Base-by-base conservation (phyloP, 2,797 vertebrate genomes). In the Oryzias sinensis region DNA sequence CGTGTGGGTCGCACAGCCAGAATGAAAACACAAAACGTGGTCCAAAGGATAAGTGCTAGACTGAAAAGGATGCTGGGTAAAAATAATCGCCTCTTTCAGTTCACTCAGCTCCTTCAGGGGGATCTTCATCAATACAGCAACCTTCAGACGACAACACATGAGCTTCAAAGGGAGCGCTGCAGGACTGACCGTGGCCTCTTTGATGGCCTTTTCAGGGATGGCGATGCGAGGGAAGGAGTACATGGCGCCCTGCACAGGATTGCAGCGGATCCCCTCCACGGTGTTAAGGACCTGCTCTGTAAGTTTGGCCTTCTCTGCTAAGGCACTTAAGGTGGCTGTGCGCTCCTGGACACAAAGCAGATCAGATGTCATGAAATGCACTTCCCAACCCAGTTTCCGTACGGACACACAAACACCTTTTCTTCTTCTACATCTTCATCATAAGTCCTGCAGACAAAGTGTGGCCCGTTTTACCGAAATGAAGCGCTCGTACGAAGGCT, bases 231-330 rank as follows among this genome's bases (percentile, higher is more conserved):
- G 96, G 74, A 93, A 93, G 44, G 94, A 94, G 72, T 96, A 98
- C 95, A 97, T 96, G 22, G 95, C 96, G 0, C 95, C 95, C 84
- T 97, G 95, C 59, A 98, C 95, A 0, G 95, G 95, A 76, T 95
- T 96, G 81, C 94, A 98, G 71, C 4, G 86, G 87, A 98, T 94
- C 18, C 96, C 96, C 0, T 94, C 90, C 0, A 89, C 83, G 0
- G 84, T 85, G 37, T 95, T 96, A 59, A 98, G 91, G 53, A 94
- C 87, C 79, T 94, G 82, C 64, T 96, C 92, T 0, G 94, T 96
- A 17, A 97, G 90, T 50, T 54, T 91, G 68, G 96, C 95, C 87
- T 95, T 95, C 76, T 93, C 91, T 0, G 94, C 94, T 77, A 97
- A 87, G 57, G 84, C 62, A 4, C 80, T 80, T 46, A 97, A 87